Evolutionary conservation across 1,140 invertebrate species (phyloP), one percentile per base, ranked within the genome.

Genomic region (Nautilus pompilius): DNA sequence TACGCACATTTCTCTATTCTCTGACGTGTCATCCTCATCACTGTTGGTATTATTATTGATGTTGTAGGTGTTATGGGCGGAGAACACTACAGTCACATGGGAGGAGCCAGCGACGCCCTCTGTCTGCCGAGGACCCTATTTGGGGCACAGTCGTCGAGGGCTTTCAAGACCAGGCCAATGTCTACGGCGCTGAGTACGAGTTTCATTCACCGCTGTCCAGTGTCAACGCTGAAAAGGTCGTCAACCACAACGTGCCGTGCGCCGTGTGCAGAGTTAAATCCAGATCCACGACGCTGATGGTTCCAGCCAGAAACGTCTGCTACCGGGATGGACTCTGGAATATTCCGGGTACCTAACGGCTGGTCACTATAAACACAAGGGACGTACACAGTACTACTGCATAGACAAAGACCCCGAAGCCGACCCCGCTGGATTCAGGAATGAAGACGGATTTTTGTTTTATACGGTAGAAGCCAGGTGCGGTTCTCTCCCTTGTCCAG

Each of bases 261-360:
- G 46, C 36, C 15, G 69, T 69, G 13, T 71, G 69, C 54, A 49
- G 45, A 20, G 26, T 33, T 30, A n/a, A n/a, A n/a, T n/a, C 33
- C 8, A 57, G 62, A 34, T 20, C 41, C 8, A 66, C 61, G 4
- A 46, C 15, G 22, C 20, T 70, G 32, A 73, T 73, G 69, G 59
- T 75, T 5, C 73, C 73, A 4, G 73, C 65, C 24, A 49, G 58
- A 8, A 66, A 53, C 20, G 32, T 20, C 5, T 73, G 73, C 49
- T 62, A 58, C 2, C 49, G 20, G 68, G 69, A 3, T 75, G 73
- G 73, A 68, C 54, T 3, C 8, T 41, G 33, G 67, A 69, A 41
- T 75, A 75, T 36, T 24, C 20, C 5, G 73, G 73, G 0, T 63
- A 63, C 53, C 58, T 75, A 4, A 68, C 63, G 60, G 60, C 63